These are phyloP conservation scores for Nothobranchius furzeri DNA, from an alignment of 2,113 vertebrate species.

Conservation along the genomic window DNA sequence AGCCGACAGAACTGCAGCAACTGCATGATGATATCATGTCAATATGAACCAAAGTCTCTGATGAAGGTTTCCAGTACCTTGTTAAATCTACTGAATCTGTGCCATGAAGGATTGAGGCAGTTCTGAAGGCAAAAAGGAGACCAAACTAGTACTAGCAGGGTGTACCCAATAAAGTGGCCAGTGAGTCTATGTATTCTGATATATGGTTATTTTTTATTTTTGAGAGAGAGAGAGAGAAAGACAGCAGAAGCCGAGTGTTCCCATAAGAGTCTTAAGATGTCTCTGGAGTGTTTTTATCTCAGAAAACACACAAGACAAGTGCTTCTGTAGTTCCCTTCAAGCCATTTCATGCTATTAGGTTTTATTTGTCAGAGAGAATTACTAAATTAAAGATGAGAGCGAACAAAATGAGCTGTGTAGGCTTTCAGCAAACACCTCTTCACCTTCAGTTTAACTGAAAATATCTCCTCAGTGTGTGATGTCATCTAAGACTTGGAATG, in stretches of 20 bases:
- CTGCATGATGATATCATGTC: no score
- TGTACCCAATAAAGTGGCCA: no score
- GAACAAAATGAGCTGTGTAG: slow-evolving; percentile 16
- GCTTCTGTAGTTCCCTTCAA: slow-evolving; percentile 36
- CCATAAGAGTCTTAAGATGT: slow-evolving; percentile 5
- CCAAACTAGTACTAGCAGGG: no score
- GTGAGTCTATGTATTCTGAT: neutral
- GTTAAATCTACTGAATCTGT: no score
- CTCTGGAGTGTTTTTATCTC: slow-evolving; percentile 34
- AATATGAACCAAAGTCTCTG: no score
- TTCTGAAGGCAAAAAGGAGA: no score
- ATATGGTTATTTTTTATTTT: neutral
- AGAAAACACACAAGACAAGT: slow-evolving; percentile 33
- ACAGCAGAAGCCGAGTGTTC: neutral
- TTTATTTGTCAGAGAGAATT: slow-evolving; percentile 15
- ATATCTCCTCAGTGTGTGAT: neutral
- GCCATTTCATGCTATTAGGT: slow-evolving; percentile 20
- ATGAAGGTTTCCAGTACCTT: no score
- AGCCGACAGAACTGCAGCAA: no score
- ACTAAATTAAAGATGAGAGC: slow-evolving; percentile 17
- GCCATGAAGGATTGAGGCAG: no score
- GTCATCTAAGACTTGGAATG: neutral
- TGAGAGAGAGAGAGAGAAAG: no score
- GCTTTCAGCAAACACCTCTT: slow-evolving; percentile 31
- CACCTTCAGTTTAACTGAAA: neutral